These are phyloP conservation scores for Bradypus variegatus DNA, from an alignment of 2,797 vertebrate species.

Conservation along the genomic window DNA sequence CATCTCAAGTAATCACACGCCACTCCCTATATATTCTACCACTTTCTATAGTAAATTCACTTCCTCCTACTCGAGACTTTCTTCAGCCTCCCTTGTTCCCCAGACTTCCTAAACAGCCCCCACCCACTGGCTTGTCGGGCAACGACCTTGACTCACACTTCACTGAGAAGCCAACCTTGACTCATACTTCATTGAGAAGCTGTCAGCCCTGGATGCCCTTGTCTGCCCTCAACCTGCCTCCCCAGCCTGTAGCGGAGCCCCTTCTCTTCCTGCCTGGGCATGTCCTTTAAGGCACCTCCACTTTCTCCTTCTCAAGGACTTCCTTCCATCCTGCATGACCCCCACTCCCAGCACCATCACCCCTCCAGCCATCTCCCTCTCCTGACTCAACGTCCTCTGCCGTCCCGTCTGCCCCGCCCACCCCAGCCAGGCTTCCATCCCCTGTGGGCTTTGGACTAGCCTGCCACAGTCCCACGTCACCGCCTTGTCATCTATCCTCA, in stretches of 20 bases:
- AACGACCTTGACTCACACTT: neutral
- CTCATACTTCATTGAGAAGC: neutral
- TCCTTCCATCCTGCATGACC: neutral
- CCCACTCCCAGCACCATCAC: neutral
- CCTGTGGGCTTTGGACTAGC: neutral
- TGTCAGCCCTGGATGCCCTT: neutral
- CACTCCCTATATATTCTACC: neutral
- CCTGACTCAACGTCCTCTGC: neutral
- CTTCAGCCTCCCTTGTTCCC: neutral
- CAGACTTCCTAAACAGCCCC: neutral
- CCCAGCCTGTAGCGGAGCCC: neutral
- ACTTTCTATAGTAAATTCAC: neutral
- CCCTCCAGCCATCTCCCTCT: neutral
- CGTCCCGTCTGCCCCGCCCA: neutral
- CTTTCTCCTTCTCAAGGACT: neutral
- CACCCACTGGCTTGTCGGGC: neutral
- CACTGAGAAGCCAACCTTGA: neutral
- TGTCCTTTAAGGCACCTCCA: neutral
- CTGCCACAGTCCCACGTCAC: neutral
- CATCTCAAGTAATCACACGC: neutral
- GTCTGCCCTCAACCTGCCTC: neutral
- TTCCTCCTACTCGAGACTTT: neutral
- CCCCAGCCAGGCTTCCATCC: neutral
- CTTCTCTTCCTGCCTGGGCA: neutral
- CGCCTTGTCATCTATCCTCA: neutral